Evolutionary conservation across 2,113 vertebrate genomes (phyloP).

Genomic region (Eidolon helvum): DNA sequence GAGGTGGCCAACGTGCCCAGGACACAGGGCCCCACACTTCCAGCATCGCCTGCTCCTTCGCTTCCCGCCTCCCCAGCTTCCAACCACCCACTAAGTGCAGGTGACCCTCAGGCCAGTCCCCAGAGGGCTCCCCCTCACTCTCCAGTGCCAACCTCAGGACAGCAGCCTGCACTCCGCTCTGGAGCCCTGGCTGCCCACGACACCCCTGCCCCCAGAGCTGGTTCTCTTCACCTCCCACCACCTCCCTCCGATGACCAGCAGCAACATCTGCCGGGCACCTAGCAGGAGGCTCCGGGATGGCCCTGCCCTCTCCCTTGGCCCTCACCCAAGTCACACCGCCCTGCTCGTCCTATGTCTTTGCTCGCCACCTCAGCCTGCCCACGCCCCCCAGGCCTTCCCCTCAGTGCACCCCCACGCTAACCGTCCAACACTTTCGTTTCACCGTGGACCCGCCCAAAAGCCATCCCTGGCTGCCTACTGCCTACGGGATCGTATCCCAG

Average conservation of each 20-base stretch:
- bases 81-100: not conserved
- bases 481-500: accelerated
- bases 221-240: not conserved
- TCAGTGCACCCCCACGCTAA: not conserved
- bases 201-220: not conserved
- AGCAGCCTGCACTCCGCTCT: no score
- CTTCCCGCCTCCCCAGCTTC: not conserved
- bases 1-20: not conserved
- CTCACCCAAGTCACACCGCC: not conserved
- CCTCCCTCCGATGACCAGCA: not conserved
- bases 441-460: not conserved
- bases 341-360: not conserved
- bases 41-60: not conserved
- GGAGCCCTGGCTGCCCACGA: not conserved
- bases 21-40: not conserved
- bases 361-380: accelerated
- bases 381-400: no score
- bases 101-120: no score
- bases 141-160: not conserved
- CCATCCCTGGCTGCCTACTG: not conserved
- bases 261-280: not conserved
- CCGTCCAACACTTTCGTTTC: not conserved
- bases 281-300: no score
- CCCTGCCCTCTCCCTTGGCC: not conserved
- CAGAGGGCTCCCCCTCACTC: not conserved